Conservation (phyloP, 1,140 invertebrate genomes). For the Calosoma granatense region DNA sequence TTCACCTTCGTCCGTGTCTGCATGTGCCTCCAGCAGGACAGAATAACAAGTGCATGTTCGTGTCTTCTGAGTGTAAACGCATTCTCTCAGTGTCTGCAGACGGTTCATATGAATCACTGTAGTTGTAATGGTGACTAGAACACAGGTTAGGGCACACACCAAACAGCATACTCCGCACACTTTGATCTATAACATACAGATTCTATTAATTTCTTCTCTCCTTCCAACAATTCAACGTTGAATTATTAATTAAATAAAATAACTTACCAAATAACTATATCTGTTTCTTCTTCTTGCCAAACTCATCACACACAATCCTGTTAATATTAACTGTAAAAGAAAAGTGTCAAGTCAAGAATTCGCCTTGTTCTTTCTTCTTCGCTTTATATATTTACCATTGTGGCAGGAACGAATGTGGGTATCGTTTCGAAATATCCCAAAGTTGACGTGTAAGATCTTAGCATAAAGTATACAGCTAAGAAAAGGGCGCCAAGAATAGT, state of each 20-base stretch:
- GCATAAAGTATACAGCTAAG: slow-evolving; percentile 61
- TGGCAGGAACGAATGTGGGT: slow-evolving; percentile 69
- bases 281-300: slow-evolving; percentile 71
- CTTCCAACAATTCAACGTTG: slow-evolving; percentile 1
- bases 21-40: slow-evolving; percentile 47
- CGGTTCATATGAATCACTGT: slow-evolving; percentile 90
- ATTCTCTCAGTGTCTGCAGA: slow-evolving; percentile 74
- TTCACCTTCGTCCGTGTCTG: slow-evolving; percentile 24
- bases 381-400: slow-evolving; percentile 44
- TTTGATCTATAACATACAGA: slow-evolving; percentile 59
- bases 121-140: slow-evolving; percentile 81
- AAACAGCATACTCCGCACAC: slow-evolving; percentile 73
- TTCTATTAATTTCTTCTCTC: background rate
- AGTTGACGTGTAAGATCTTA: slow-evolving; percentile 68
- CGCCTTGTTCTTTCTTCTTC: background rate
- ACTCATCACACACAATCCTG: slow-evolving; percentile 74
- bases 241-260: slow-evolving; percentile 2
- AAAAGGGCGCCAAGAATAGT: slow-evolving; percentile 63
- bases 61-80: slow-evolving; percentile 69
- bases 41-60: slow-evolving; percentile 69
- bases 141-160: slow-evolving; percentile 72
- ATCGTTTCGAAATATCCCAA: slow-evolving; percentile 76
- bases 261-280: slow-evolving; percentile 76
- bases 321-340: slow-evolving; percentile 62
- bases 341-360: slow-evolving; percentile 13